phyloP scores from a whole-genome alignment of 53 echinoderm and acorn worm species.

The Hippasteria phrygiana region DNA sequence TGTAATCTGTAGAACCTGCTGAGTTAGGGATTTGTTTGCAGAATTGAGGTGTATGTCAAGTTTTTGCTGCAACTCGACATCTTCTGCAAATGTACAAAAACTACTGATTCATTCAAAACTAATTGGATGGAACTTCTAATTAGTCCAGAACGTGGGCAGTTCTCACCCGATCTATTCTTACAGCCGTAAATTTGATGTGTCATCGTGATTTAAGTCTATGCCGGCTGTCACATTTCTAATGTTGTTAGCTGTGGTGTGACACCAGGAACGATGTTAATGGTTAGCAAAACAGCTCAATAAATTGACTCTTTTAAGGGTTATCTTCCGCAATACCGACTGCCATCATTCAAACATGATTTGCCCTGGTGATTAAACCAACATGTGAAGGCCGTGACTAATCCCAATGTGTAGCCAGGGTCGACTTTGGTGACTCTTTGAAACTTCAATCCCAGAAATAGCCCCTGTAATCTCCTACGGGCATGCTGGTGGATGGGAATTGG shows the following conservation, averaged over 20 bases:
- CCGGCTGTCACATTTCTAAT: neutral
- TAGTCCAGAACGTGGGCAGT: neutral
- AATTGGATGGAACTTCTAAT: no score
- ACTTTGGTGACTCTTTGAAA: neutral
- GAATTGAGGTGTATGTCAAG: no score
- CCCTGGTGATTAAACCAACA: neutral
- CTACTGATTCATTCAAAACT: no score
- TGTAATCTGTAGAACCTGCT: no score
- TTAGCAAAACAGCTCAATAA: slow-evolving; percentile 8
- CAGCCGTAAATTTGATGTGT: neutral
- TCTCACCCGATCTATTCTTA: neutral
- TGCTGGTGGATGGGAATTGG: neutral
- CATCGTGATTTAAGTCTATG: neutral
- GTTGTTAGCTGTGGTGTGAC: neutral
- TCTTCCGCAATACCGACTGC: neutral
- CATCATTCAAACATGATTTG: neutral
- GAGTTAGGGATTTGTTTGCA: no score
- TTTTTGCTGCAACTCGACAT: no score
- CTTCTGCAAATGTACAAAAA: no score
- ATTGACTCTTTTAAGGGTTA: neutral
- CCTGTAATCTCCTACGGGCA: neutral
- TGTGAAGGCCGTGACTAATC: neutral
- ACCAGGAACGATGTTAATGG: neutral
- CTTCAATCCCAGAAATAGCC: neutral
- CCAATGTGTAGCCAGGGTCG: neutral